phyloP scores from a whole-genome alignment of 2,888 invertebrate species.

The Cerastis leucographa region DNA sequence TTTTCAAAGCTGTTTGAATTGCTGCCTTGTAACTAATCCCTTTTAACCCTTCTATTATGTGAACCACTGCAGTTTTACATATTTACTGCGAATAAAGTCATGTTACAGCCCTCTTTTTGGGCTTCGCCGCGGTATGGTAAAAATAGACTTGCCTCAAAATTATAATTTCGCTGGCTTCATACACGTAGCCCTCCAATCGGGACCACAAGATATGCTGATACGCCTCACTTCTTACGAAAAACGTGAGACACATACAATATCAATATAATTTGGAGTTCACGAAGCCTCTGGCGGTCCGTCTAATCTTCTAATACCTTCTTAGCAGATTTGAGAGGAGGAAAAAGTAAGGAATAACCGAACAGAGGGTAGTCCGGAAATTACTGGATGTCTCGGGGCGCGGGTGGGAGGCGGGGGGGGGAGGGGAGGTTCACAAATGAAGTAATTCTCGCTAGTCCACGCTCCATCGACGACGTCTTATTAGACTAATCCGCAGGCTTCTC shows the following conservation, averaged over 20 bases:
- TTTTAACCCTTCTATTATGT: not conserved
- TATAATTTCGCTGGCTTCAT: conserved; percentile 12
- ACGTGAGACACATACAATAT: conserved; percentile 68
- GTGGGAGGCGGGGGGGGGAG: conserved; percentile 21
- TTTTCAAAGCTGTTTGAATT: conserved; percentile 5
- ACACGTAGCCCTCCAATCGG: conserved; percentile 51
- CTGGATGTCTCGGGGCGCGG: conserved; percentile 53
- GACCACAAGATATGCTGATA: conserved; percentile 52
- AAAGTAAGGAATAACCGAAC: conserved; percentile 66
- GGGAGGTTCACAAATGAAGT: conserved; percentile 65
- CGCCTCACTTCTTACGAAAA: conserved; percentile 45
- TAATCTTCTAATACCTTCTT: conserved; percentile 69
- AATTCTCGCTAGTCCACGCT: conserved; percentile 65
- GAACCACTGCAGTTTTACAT: not conserved
- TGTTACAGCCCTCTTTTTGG: not conserved
- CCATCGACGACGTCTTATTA: conserved; percentile 64
- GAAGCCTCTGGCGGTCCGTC: conserved; percentile 61
- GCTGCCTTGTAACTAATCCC: not conserved
- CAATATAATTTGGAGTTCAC: conserved; percentile 64
- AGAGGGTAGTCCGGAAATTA: conserved; percentile 69
- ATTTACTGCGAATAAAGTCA: not conserved
- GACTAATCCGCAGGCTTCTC: conserved; percentile 60
- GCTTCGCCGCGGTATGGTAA: no score
- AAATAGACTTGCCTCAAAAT: conserved; percentile 1
- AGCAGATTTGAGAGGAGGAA: conserved; percentile 63